Percentiles rank a stretch among this genome's conserved stretches.
Conservation (phyloP, 2,888 invertebrate species). For the Mimachlamys varia region DNA sequence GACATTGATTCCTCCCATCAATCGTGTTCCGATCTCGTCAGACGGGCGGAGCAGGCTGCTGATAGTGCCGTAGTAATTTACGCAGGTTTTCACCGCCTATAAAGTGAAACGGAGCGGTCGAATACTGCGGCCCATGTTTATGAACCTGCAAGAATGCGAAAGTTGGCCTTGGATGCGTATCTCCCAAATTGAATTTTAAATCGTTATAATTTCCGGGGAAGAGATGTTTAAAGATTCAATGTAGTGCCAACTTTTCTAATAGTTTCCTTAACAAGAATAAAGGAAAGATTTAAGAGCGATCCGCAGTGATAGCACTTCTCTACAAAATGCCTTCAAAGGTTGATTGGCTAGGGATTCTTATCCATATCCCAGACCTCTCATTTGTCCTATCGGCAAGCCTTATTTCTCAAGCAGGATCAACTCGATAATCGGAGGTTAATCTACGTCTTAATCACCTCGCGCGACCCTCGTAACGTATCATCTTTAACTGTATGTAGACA, state of each 20-base stretch:
- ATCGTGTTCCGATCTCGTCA: slow-evolving; percentile 3
- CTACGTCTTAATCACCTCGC: background rate
- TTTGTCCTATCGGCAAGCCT: background rate
- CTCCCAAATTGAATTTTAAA: slow-evolving; percentile 8
- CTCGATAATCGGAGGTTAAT: background rate
- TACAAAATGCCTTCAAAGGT: background rate
- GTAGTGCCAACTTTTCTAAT: background rate
- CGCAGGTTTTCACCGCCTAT: background rate
- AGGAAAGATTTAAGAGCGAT: background rate
- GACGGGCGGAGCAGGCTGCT: slow-evolving; percentile 13
- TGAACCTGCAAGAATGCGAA: background rate
- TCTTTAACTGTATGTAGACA: background rate
- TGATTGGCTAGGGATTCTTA: background rate
- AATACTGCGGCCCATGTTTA: background rate
- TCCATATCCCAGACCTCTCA: background rate
- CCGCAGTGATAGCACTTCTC: background rate
- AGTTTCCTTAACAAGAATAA: slow-evolving; percentile 21
- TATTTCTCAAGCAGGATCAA: background rate
- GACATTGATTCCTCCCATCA: slow-evolving; percentile 10
- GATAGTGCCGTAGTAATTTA: background rate
- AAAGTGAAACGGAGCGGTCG: background rate
- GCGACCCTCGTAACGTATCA: background rate
- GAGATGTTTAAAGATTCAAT: background rate
- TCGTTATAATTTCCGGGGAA: slow-evolving; percentile 17
- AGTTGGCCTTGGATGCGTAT: slow-evolving; percentile 8